Base-by-base conservation (phyloP, 2,888 invertebrate species). In the Chydorus sphaericus region DNA sequence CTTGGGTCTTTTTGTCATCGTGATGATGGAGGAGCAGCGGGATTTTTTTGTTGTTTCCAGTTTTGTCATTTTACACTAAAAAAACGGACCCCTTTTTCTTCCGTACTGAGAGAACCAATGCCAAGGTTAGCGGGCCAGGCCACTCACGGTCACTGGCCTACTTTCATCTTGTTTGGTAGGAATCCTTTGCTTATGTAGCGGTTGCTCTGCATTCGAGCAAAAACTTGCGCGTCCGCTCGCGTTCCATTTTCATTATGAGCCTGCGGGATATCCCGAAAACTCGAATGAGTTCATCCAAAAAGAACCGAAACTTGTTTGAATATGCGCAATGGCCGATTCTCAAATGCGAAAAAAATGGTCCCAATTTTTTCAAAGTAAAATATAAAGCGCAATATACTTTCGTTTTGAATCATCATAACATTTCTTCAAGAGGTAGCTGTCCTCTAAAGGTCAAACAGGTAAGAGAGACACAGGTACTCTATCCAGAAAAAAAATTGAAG, bases 51-150 rank as follows among this genome's bases (percentile, higher is more conserved):
- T n/a, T n/a, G n/a, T n/a, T 36, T 36, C 4, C 36, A 14, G 8
- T 36, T 36, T 16, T 36, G 36, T 36, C 8, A 36, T n/a, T 3
- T n/a, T n/a, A n/a, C n/a, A n/a, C n/a, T n/a, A n/a, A n/a, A n/a
- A n/a, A n/a, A n/a, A n/a, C n/a, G n/a, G n/a, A n/a, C n/a, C n/a
- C n/a, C n/a, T 33, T 33, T 8, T 33, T 33, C 14, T 33, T 33
- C 14, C 33, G 33, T 14, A 14, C 8, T 10, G 33, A 33, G 33
- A 33, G 33, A 16, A 8, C 52, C 52, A 52, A 52, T 52, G 52
- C 52, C 52, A 52, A 52, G 52, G 52, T 52, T 52, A 52, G 26
- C 33, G 52, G 31, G 52, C 52, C 52, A 52, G 52, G 52, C 52
- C 36, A 52, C 52, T 52, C 33, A 18, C 52, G 52, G 52, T 52